Evolutionary conservation across 1,140 invertebrate species (phyloP).

Genomic region (Galleria mellonella): DNA sequence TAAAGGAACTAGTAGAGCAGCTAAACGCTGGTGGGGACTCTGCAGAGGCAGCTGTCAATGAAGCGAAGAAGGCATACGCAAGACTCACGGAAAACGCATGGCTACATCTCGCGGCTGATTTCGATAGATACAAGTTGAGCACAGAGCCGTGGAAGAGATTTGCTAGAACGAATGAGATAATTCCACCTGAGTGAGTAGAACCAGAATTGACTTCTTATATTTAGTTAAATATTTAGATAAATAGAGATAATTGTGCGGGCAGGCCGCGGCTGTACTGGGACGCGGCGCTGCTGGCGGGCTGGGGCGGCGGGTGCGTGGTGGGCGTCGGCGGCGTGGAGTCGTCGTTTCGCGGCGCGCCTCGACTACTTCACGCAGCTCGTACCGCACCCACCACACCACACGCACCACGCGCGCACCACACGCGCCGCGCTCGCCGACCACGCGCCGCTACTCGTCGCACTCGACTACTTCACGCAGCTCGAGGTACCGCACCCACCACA

Average conservation of each 20-base stretch:
- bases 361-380: too few relatives aligned
- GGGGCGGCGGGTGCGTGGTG: conserved; percentile 76
- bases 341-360: conserved; percentile 81
- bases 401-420: background rate
- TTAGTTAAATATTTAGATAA: too few relatives aligned
- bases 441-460: conserved; percentile 84
- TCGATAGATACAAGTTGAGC: conserved; percentile 74
- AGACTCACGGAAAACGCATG: conserved; percentile 77
- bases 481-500: conserved; percentile 77
- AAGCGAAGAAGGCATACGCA: conserved; percentile 78
- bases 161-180: conserved; percentile 40
- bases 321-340: conserved; percentile 91
- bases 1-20: conserved; percentile 78
- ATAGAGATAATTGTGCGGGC: too few relatives aligned
- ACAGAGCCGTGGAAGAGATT: conserved; percentile 75
- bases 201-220: too few relatives aligned
- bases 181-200: conserved; percentile 28
- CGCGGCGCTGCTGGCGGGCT: conserved; percentile 30
- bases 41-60: conserved; percentile 74
- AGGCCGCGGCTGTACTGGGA: conserved; percentile 46
- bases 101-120: conserved; percentile 83
- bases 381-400: conserved; percentile 90
- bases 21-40: conserved; percentile 74
- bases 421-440: too few relatives aligned
- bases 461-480: conserved; percentile 90